These are phyloP conservation scores for Meganola albula DNA, from an alignment of 2,888 invertebrate species.

Conservation along the genomic window DNA sequence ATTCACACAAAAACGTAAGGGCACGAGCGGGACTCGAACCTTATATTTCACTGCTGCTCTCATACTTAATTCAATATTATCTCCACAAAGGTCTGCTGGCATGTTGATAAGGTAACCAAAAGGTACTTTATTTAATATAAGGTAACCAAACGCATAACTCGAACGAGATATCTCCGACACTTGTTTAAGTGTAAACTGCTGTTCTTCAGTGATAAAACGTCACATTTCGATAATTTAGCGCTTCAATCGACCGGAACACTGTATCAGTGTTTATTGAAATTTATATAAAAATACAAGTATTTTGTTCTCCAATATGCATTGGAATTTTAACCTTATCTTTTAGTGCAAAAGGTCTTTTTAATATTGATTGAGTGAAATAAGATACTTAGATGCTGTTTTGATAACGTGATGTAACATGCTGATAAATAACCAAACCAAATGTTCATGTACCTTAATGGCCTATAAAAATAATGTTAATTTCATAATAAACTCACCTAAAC, in stretches of 20 bases:
- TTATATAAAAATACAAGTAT: conserved; percentile 22
- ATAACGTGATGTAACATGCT: conserved; percentile 14
- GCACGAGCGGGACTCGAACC: too few relatives aligned
- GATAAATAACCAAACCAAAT: conserved; percentile 26
- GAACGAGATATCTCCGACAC: conserved; percentile 54
- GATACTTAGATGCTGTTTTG: conserved; percentile 16
- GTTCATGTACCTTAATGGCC: conserved; percentile 23
- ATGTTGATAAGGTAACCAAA: conserved; percentile 62
- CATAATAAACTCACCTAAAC: too few relatives aligned
- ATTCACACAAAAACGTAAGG: too few relatives aligned
- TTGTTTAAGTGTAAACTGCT: conserved; percentile 75
- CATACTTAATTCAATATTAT: too few relatives aligned
- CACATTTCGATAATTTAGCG: conserved; percentile 72
- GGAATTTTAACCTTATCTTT: conserved; percentile 17
- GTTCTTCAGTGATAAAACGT: conserved; percentile 68
- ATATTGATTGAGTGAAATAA: conserved; percentile 6
- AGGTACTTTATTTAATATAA: conserved; percentile 69
- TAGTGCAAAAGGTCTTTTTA: too few relatives aligned
- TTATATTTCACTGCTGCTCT: too few relatives aligned
- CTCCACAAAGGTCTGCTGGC: conserved; percentile 19
- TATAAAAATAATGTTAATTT: conserved; percentile 19
- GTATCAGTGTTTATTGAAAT: conserved; percentile 43
- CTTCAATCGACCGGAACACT: conserved; percentile 37
- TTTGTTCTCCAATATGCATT: conserved; percentile 6
- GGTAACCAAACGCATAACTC: conserved; percentile 64